Percentiles rank a stretch among this genome's conserved stretches.
These are phyloP conservation scores for Scophthalmus maximus DNA, from an alignment of 2,113 vertebrate species.

Conservation along the genomic window DNA sequence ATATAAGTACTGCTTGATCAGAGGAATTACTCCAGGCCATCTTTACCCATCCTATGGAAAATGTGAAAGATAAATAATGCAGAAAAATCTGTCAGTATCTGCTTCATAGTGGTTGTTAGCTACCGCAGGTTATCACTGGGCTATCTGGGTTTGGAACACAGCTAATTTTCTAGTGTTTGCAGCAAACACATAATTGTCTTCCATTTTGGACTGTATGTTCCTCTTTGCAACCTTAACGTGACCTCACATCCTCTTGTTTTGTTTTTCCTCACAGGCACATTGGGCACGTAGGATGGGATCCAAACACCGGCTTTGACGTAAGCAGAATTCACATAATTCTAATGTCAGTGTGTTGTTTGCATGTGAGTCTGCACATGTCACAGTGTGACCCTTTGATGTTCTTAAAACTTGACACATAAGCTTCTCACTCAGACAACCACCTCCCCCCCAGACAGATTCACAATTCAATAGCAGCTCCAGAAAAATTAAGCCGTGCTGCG, in stretches of 20 bases:
- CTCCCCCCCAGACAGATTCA: conserved; percentile 10
- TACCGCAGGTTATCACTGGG: neutral
- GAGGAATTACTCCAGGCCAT: conserved; percentile 30
- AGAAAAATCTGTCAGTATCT: conserved; percentile 36
- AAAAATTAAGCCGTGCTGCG: conserved; percentile 28
- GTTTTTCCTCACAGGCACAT: conserved; percentile 86
- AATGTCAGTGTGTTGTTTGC: too few species aligned
- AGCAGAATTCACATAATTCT: conserved; percentile 72
- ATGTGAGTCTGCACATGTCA: neutral
- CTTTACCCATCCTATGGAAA: conserved; percentile 7
- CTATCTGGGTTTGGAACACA: neutral
- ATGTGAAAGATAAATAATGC: conserved; percentile 15
- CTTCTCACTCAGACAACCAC: conserved; percentile 13
- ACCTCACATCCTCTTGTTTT: neutral
- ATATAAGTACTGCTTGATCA: conserved; percentile 3
- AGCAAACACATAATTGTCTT: neutral
- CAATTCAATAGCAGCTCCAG: conserved; percentile 31
- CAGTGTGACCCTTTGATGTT: conserved; percentile 17
- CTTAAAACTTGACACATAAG: conserved; percentile 7
- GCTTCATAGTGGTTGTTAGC: neutral
- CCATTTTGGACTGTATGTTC: neutral
- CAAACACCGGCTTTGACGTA: conserved; percentile 99
- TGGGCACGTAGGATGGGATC: conserved; percentile 98
- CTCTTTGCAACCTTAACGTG: neutral
- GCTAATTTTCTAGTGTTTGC: neutral